Evolutionary conservation across 2,888 invertebrate genomes (phyloP), one percentile per base, ranked within the genome.

Genomic region (Zygogramma bicolorata): DNA sequence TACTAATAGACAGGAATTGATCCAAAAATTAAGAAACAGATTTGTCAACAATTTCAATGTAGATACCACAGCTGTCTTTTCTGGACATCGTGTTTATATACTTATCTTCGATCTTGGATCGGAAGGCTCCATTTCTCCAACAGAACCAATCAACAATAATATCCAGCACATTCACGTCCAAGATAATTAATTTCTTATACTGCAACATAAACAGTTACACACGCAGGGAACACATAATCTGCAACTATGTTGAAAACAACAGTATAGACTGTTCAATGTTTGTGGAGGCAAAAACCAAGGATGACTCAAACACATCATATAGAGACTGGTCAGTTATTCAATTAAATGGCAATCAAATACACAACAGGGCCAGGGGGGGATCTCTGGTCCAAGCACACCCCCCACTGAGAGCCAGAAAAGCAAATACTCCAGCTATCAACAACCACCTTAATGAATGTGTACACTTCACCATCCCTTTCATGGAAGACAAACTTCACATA

Each of bases 371-470:
- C 5, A 63, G 65, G 65, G 65, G 68, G 68, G 22, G 68, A 53
- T 25, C 61, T 46, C 31, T 40, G 8, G 62, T 62, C 13, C 38
- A 60, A 8, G 18, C 60, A 13, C n/a, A 49, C 4, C 61, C 68
- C 40, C 25, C 34, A n/a, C 15, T 62, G 10, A 40, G 27, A 20
- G 18, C 60, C 3, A 57, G 70, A 13, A 63, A 58, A 58, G 57
- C 67, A 7, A 67, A 67, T 31, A 42, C 53, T 10, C 68, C 71
- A 15, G 15, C 25, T 18, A 29, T 71, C 3, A 71, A 62, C 25
- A 71, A 71, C 13, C 27, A n/a, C 8, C 34, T 71, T 15, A 71
- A 67, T 34, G 62, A 68, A 8, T 67, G 71, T 22, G 15, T 66
- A 10, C 66, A 62, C 31, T 71, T 46, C 20, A 71, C 57, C 3